Evolutionary conservation across 2,113 vertebrate species (phyloP).

Genomic region (Calidris pygmaea): DNA sequence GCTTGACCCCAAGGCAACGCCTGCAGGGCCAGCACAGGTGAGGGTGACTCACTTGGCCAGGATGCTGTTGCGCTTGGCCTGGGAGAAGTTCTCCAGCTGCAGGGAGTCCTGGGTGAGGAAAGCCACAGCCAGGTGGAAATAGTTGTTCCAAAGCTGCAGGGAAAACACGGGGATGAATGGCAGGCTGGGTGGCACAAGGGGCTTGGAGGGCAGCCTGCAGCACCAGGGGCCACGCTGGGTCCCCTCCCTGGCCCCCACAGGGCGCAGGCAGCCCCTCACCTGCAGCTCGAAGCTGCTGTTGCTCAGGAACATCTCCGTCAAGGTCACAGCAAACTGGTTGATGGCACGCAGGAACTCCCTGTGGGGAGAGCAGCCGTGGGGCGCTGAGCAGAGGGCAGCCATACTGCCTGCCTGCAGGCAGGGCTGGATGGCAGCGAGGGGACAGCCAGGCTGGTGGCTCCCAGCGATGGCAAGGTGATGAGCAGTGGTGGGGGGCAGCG

Average conservation of each 20-base stretch:
- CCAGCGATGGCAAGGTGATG: accelerated
- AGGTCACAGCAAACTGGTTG: slow-evolving; percentile 37
- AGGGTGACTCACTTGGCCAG: slow-evolving; percentile 40
- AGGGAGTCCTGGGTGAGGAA: slow-evolving; percentile 70
- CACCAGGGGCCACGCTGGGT: neutral
- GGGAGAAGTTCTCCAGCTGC: slow-evolving; percentile 70
- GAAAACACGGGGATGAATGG: neutral
- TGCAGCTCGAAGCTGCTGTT: slow-evolving; percentile 57
- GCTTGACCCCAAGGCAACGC: accelerated
- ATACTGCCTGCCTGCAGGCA: neutral
- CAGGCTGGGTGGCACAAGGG: neutral
- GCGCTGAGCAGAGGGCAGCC: neutral
- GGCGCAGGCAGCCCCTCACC: neutral
- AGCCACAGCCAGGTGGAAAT: slow-evolving; percentile 67
- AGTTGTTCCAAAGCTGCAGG: slow-evolving; percentile 62
- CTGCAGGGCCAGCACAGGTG: accelerated
- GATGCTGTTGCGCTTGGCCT: slow-evolving; percentile 41
- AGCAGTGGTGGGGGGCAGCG: neutral
- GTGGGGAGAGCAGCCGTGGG: neutral
- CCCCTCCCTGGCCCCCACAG: accelerated
- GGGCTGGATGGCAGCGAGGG: neutral
- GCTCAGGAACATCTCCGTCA: slow-evolving; percentile 52
- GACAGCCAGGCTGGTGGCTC: neutral
- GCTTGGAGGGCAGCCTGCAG: too few species aligned
- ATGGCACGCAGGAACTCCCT: slow-evolving; percentile 66